Conservation (phyloP, 2,888 invertebrate genomes). For the Piscicola geometra region DNA sequence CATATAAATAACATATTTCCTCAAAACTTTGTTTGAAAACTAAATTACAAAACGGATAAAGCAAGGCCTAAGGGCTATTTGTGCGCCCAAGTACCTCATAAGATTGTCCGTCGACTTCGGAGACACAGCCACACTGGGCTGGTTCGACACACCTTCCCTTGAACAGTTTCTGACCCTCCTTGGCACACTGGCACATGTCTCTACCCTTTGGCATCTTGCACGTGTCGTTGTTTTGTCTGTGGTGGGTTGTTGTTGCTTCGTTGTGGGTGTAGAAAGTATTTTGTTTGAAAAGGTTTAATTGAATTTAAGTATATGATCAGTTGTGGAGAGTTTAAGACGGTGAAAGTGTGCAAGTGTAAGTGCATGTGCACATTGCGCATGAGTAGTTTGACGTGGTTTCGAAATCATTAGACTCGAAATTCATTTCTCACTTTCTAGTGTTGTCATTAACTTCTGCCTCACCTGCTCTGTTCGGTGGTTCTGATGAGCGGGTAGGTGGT, state of each 20-base stretch:
- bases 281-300: no score
- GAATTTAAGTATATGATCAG: no score
- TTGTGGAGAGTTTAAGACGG: no score
- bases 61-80: background rate
- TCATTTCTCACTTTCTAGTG: no score
- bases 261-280: background rate
- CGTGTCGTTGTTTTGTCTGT: background rate
- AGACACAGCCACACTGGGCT: constrained; percentile 17
- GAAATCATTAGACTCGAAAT: no score
- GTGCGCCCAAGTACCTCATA: background rate
- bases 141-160: constrained; percentile 18
- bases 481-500: constrained; percentile 3
- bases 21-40: no score
- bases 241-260: background rate
- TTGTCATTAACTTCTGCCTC: no score
- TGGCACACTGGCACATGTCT: constrained; percentile 13
- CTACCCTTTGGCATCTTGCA: background rate
- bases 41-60: no score
- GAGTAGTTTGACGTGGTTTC: no score
- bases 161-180: background rate
- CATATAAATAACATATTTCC: no score
- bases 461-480: constrained; percentile 6
- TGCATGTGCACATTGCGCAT: no score
- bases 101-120: background rate
- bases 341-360: no score